Percentiles rank a stretch among this genome's conserved stretches.
phyloP scores from a whole-genome alignment of 1,140 invertebrate species.

The Macrosteles quadrilineatus region DNA sequence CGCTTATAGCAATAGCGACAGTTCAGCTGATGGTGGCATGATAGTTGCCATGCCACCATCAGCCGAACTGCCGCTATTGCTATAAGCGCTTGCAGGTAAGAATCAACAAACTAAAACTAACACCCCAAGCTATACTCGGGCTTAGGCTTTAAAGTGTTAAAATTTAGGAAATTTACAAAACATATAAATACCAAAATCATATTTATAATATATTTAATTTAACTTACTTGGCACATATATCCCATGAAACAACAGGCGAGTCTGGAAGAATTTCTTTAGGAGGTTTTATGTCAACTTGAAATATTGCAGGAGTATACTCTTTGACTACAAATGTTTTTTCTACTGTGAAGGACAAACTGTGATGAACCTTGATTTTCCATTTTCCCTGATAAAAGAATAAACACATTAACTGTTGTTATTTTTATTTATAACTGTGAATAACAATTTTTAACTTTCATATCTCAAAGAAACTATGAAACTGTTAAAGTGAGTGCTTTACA shows the following conservation, averaged over 20 bases:
- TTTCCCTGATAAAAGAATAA: constrained; percentile 12
- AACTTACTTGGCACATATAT: constrained; percentile 28
- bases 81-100: too few species aligned
- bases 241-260: constrained; percentile 3
- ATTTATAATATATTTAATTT: too few species aligned
- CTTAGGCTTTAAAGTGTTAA: too few species aligned
- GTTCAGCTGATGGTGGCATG: too few species aligned
- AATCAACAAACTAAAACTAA: too few species aligned
- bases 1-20: too few species aligned
- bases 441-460: not conserved
- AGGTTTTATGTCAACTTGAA: constrained; percentile 19
- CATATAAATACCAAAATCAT: too few species aligned
- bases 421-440: not conserved
- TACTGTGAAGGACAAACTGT: not conserved
- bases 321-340: constrained; percentile 14
- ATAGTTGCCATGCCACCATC: too few species aligned
- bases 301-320: constrained; percentile 24
- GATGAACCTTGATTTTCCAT: constrained; percentile 32
- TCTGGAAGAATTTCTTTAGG: constrained; percentile 17
- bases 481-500: not conserved
- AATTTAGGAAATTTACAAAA: too few species aligned
- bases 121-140: too few species aligned
- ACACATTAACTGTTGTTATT: not conserved
- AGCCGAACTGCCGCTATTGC: too few species aligned
- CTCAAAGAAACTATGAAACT: not conserved